These are phyloP conservation scores for Charina bottae DNA, from an alignment of 2,113 vertebrate species.

Conservation along the genomic window DNA sequence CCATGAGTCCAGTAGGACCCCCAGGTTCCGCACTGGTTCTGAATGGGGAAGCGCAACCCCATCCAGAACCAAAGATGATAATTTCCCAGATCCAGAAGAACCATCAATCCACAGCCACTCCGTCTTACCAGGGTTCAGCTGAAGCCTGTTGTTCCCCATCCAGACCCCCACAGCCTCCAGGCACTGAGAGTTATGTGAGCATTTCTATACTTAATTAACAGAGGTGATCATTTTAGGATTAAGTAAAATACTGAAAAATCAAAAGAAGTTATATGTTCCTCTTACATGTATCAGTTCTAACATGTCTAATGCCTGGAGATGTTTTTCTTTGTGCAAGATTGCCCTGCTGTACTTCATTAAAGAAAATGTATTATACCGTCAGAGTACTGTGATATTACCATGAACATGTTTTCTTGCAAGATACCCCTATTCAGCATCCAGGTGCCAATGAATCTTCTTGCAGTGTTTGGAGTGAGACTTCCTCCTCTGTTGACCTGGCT, in stretches of 20 bases:
- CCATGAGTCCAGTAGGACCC: too few relatives aligned
- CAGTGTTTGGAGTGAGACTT: not conserved
- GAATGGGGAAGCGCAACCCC: too few relatives aligned
- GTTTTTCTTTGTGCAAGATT: not conserved
- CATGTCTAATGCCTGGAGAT: not conserved
- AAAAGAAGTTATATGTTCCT: not conserved
- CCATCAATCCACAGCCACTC: too few relatives aligned
- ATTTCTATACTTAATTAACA: too few relatives aligned
- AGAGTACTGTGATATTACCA: not conserved
- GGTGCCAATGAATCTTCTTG: not conserved
- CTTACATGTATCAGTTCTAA: accelerated
- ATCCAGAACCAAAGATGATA: too few relatives aligned
- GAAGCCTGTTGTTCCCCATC: too few relatives aligned
- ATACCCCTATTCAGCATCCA: not conserved
- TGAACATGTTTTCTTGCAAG: not conserved
- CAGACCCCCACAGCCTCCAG: too few relatives aligned
- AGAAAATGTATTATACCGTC: not conserved
- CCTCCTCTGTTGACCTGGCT: not conserved
- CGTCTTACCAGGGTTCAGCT: too few relatives aligned
- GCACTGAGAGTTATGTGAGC: too few relatives aligned
- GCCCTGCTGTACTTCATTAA: not conserved
- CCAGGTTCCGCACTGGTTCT: too few relatives aligned
- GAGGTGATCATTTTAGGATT: not conserved
- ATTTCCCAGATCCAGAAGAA: too few relatives aligned
- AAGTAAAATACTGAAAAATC: not conserved